Base-by-base conservation (phyloP, 2,888 invertebrate species). In the Sepiola atlantica region DNA sequence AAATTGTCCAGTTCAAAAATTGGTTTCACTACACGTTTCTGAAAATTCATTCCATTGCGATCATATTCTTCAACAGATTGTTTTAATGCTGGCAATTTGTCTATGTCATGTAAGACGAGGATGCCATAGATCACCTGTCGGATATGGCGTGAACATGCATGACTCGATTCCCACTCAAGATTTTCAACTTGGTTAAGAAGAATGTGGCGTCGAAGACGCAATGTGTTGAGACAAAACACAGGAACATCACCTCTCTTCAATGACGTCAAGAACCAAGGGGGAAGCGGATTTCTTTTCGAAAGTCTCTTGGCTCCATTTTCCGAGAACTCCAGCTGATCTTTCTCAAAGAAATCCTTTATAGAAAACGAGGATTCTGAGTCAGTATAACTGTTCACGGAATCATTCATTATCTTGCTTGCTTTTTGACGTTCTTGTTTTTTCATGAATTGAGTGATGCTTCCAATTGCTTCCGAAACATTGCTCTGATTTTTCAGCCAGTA, bases 401-500 rank as follows among this genome's bases (percentile, higher is more conserved):
- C 95, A 8, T 94, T 90, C n/a, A 97, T 96, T 35, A 96, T 91
- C 28, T 95, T 94, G 94, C 95, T 94, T 1, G 97, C 94, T 16
- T 95, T 94, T 12, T 96, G 95, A 55, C 96, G 95, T 45, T 95
- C 95, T 3, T 95, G 95, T 91, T 95, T 95, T 55, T 96, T 95
- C 24, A 96, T 95, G 94, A 95, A 96, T 8, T 94, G 95, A 55
- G 97, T 93, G 91, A 97, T 95, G 95, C 98, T 98, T 20, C 97
- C 97, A 28, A 98, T 97, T 0, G 98, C 98, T 3, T 98, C 98
- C 28, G 98, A 98, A 45, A 98, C 97, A 0, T 98, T 98, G 20
- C 95, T 94, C 97, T 98, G 98, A 96, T 98, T 98, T 95, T 98
- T 98, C 4, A 99, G 96, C 99, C 99, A 99, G 94, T 98, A 98